These are phyloP conservation scores for Hyles lineata DNA, from an alignment of 2,888 invertebrate species.

Conservation along the genomic window DNA sequence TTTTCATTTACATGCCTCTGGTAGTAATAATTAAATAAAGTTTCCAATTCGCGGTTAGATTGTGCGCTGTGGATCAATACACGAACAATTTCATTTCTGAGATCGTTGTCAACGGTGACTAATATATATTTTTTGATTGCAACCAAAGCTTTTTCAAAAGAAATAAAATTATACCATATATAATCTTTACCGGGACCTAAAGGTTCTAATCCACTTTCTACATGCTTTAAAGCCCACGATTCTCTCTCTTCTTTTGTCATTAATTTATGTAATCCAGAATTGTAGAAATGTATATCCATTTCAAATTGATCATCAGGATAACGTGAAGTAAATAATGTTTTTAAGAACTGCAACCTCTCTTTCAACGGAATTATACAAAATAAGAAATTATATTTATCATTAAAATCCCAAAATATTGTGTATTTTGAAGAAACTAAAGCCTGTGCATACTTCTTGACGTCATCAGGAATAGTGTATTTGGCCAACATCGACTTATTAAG, in stretches of 20 bases:
- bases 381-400: not conserved
- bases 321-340: conserved; percentile 10
- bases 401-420: conserved; percentile 11
- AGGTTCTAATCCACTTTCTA: conserved; percentile 44
- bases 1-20: conserved; percentile 63
- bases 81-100: conserved; percentile 5
- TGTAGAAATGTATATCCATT: conserved; percentile 19
- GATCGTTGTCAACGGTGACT: not conserved
- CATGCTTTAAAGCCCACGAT: conserved; percentile 49
- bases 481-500: conserved; percentile 12
- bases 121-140: conserved; percentile 36
- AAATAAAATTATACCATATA: conserved; percentile 49
- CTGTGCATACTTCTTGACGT: conserved; percentile 24
- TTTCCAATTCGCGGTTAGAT: conserved; percentile 53
- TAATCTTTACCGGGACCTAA: conserved; percentile 44
- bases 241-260: conserved; percentile 42
- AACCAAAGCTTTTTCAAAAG: conserved; percentile 43
- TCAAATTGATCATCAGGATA: conserved; percentile 24
- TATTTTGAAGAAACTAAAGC: not conserved
- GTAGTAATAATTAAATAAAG: conserved; percentile 59
- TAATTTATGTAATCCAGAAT: conserved; percentile 31
- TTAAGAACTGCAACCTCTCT: conserved; percentile 19
- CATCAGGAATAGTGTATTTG: conserved; percentile 11
- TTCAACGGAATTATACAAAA: conserved; percentile 12
- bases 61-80: conserved; percentile 39